Conservation (phyloP, 2,797 vertebrate species). For the Labroides dimidiatus region DNA sequence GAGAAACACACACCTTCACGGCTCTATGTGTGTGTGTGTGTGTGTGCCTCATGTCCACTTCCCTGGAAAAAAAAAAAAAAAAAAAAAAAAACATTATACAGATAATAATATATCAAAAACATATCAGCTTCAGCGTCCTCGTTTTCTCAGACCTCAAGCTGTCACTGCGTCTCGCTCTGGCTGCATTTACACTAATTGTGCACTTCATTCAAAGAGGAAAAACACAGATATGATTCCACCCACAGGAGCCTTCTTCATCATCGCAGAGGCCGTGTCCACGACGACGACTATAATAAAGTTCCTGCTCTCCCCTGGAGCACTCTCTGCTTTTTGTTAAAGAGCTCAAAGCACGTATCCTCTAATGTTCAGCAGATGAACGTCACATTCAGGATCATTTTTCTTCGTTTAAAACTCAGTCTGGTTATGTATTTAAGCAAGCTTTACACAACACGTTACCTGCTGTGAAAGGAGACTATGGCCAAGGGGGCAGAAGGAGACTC, state of each 20-base stretch:
- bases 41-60: constrained; percentile 3
- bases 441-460: too few relatives aligned
- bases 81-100: constrained; percentile 58
- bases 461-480: too few relatives aligned
- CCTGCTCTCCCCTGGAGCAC: background rate
- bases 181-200: constrained; percentile 51
- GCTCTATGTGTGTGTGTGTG: constrained; percentile 12
- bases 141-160: constrained; percentile 16
- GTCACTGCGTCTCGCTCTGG: constrained; percentile 36
- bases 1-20: constrained; percentile 43
- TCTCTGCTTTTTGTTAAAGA: background rate
- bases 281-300: background rate
- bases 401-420: too few relatives aligned
- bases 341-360: constrained; percentile 4
- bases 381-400: too few relatives aligned
- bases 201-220: constrained; percentile 27
- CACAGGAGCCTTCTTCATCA: constrained; percentile 17
- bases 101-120: constrained; percentile 68
- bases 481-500: too few relatives aligned
- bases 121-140: constrained; percentile 41
- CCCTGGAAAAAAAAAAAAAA: constrained; percentile 34
- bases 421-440: too few relatives aligned
- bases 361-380: too few relatives aligned
- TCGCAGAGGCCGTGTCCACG: background rate
- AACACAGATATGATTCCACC: constrained; percentile 47